Conservation (phyloP, 2,888 invertebrate genomes). For the Notodonta dromedarius region DNA sequence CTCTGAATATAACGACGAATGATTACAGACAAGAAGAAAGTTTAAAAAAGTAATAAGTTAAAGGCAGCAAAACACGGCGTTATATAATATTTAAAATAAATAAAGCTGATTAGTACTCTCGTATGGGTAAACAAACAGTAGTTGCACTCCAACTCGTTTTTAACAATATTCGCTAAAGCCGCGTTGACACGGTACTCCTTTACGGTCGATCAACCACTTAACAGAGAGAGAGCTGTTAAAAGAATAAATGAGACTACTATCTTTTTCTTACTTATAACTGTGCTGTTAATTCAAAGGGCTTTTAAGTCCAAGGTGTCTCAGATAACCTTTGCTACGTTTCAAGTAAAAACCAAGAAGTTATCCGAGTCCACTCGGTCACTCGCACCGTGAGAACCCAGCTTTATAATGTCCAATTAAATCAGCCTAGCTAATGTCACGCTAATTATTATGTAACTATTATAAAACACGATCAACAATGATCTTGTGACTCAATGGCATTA, state of each 20-base stretch:
- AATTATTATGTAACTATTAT: conserved; percentile 39
- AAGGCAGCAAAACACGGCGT: conserved; percentile 13
- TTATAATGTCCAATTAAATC: conserved; percentile 15
- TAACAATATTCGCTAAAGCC: background rate
- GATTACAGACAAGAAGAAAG: conserved; percentile 35
- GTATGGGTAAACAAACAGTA: no score
- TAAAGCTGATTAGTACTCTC: background rate
- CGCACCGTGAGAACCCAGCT: no score
- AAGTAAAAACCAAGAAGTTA: no score
- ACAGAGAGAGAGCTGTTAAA: no score
- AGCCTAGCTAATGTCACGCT: conserved; percentile 41
- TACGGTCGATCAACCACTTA: no score
- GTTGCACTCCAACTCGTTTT: background rate
- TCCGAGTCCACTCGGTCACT: no score
- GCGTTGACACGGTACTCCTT: no score
- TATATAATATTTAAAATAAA: background rate
- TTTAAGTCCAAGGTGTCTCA: no score
- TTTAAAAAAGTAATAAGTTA: conserved; percentile 22
- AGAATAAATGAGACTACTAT: no score
- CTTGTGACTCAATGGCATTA: conserved; percentile 31
- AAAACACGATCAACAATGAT: conserved; percentile 23
- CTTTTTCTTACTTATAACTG: no score
- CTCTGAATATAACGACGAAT: conserved; percentile 18
- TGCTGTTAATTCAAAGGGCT: no score
- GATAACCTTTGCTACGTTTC: no score